Conservation (phyloP, 2,113 vertebrate species). For the Perognathus longimembris region DNA sequence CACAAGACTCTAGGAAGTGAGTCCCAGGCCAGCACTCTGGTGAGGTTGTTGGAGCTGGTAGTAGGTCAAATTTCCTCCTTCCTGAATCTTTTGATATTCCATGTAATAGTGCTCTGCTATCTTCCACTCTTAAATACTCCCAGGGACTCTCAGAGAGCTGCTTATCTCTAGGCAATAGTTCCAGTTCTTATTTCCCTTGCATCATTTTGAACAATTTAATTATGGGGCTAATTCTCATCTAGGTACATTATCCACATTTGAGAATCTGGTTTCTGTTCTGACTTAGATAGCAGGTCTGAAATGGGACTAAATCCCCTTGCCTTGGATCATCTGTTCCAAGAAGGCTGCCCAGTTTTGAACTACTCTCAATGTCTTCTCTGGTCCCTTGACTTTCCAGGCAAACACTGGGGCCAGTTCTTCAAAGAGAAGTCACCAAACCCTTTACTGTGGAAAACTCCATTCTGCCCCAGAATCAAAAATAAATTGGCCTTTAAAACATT, state of each 20-base stretch:
- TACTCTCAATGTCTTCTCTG: not conserved
- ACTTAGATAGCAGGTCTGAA: not conserved
- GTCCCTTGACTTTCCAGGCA: not conserved
- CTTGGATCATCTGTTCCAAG: not conserved
- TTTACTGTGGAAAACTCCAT: not conserved
- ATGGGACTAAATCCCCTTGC: not conserved
- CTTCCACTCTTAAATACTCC: not conserved
- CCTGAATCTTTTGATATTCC: not conserved
- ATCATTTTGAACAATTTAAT: not conserved
- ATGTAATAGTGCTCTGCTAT: not conserved
- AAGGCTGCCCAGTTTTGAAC: not conserved
- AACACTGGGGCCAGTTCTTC: not conserved
- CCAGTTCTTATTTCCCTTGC: not conserved
- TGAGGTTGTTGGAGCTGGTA: not conserved
- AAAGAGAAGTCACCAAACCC: not conserved
- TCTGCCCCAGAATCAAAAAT: not conserved
- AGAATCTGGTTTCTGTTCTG: not conserved
- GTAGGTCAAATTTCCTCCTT: not conserved
- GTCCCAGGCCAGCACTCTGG: not conserved
- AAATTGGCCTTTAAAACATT: not conserved
- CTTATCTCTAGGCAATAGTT: not conserved
- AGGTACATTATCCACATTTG: fast-evolving
- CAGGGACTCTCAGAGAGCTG: not conserved
- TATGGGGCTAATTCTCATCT: not conserved
- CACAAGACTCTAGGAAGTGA: not conserved